phyloP scores from a whole-genome alignment of 2,113 vertebrate genomes.

The Amblyopsis rosae region DNA sequence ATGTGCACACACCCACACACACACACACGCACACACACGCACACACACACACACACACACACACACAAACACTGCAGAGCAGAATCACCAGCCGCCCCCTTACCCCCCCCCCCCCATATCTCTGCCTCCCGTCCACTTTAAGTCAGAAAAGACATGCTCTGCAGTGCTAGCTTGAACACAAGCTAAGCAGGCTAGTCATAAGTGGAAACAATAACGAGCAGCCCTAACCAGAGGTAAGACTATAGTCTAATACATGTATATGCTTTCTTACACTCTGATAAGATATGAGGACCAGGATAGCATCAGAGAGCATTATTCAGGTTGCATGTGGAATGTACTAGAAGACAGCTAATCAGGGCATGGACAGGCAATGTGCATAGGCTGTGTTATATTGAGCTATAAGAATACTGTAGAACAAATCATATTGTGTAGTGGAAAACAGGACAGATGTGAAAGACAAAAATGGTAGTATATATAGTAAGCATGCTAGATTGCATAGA shows the following conservation, averaged over 20 bases:
- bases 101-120: slow-evolving; percentile 42
- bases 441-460: too few relatives aligned
- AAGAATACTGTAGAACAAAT: too few relatives aligned
- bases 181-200: slow-evolving; percentile 16
- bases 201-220: slow-evolving; percentile 37
- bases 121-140: not conserved
- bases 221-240: slow-evolving; percentile 49
- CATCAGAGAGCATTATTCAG: too few relatives aligned
- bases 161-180: slow-evolving; percentile 24
- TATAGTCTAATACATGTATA: not conserved
- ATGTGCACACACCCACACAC: slow-evolving; percentile 1
- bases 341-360: too few relatives aligned
- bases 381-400: too few relatives aligned
- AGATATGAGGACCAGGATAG: too few relatives aligned
- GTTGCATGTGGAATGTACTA: too few relatives aligned
- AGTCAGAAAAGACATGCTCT: slow-evolving; percentile 7
- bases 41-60: slow-evolving; percentile 21
- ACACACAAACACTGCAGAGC: slow-evolving; percentile 51
- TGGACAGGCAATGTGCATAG: too few relatives aligned
- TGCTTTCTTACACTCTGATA: not conserved
- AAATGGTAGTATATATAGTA: too few relatives aligned
- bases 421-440: too few relatives aligned
- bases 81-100: slow-evolving; percentile 46
- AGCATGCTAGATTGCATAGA: too few relatives aligned
- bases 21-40: slow-evolving; percentile 17